Percentiles rank a stretch among this genome's conserved stretches.
Conservation (phyloP, 2,797 vertebrate species). For the Anomalospiza imberbis region DNA sequence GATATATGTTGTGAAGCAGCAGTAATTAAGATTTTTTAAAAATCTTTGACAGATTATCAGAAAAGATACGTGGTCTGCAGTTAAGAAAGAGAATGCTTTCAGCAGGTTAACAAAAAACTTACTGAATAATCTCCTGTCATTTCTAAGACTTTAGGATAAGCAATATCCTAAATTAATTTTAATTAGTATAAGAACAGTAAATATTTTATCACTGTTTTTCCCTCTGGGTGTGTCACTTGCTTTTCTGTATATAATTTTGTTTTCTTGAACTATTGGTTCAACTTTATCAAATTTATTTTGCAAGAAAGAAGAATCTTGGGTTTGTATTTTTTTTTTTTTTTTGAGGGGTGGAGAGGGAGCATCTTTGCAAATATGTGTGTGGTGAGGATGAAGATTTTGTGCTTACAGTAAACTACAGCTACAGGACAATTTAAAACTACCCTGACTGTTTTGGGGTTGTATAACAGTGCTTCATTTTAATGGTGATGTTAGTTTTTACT, state of each 20-base stretch:
- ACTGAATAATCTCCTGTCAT: neutral
- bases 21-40: neutral
- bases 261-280: neutral
- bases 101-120: neutral
- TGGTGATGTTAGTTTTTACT: neutral
- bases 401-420: neutral
- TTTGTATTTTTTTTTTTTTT: neutral
- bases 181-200: neutral
- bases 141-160: neutral
- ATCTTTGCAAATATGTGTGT: neutral
- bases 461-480: neutral
- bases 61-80: neutral
- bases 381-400: neutral
- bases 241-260: neutral
- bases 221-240: neutral
- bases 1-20: neutral
- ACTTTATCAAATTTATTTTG: neutral
- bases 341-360: neutral
- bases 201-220: neutral
- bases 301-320: neutral
- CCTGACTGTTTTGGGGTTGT: neutral
- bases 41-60: neutral
- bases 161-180: neutral
- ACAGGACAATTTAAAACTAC: neutral
- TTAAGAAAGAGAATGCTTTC: conserved; percentile 35